A percentile compares a stretch with the other conserved stretches of the same genome.
Conservation (phyloP, 37 sponge, comb jelly and placozoan species). For the Amphimedon queenslandica region DNA sequence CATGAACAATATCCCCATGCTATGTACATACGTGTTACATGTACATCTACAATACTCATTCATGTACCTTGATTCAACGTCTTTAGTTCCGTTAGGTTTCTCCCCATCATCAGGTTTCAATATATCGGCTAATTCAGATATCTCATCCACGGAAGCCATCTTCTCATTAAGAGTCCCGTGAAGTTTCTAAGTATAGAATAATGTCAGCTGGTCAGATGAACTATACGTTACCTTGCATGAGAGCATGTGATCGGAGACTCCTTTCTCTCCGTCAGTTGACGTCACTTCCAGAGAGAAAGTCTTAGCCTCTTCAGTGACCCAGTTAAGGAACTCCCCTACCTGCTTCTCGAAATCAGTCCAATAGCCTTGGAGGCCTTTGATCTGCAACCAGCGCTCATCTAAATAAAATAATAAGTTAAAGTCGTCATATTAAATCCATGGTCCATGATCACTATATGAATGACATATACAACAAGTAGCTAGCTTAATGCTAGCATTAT, state of each 20-base stretch:
- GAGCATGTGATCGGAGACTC: slow-evolving; percentile 57
- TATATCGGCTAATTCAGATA: slow-evolving; percentile 18
- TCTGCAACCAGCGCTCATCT: slow-evolving; percentile 18
- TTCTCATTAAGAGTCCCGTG: slow-evolving; percentile 36
- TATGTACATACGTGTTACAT: too few relatives aligned
- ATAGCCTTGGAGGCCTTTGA: slow-evolving; percentile 13
- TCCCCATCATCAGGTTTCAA: slow-evolving; percentile 42
- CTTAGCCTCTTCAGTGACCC: slow-evolving; percentile 59
- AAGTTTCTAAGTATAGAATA: slow-evolving; percentile 11
- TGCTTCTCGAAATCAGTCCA: slow-evolving; percentile 51
- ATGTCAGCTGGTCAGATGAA: neutral
- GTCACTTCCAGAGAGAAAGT: slow-evolving; percentile 48
- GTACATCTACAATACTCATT: neutral
- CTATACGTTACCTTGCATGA: slow-evolving; percentile 37
- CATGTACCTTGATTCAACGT: slow-evolving; percentile 49
- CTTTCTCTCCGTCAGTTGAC: slow-evolving; percentile 50
- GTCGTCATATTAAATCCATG: too few relatives aligned
- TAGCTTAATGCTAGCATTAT: too few relatives aligned
- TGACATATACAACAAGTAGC: too few relatives aligned
- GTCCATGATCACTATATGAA: too few relatives aligned
- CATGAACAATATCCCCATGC: neutral
- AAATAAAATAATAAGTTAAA: neutral
- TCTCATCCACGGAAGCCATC: slow-evolving; percentile 7
- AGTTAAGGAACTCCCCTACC: slow-evolving; percentile 49
- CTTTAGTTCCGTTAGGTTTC: slow-evolving; percentile 74